Percentiles rank a stretch among this genome's conserved stretches.
Conservation (phyloP, 35 echinoderm and acorn worm genomes). For the Ophiothrix spiculata region DNA sequence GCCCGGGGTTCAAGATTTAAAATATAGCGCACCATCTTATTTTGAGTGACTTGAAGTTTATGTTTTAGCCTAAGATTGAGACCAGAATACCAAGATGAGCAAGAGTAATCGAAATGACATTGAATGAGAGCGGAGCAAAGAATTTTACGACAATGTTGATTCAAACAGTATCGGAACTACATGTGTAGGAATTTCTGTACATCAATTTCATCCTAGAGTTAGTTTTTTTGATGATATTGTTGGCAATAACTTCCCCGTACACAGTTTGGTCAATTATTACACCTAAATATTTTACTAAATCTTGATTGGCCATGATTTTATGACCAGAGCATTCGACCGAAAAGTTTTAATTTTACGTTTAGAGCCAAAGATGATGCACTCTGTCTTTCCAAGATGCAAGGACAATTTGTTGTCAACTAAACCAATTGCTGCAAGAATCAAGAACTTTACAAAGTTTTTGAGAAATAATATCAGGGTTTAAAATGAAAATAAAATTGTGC, state of each 20-base stretch:
- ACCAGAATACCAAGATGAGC: neutral
- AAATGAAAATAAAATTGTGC: neutral
- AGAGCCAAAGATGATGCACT: slow-evolving; percentile 18
- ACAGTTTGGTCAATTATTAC: neutral
- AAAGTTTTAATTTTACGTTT: neutral
- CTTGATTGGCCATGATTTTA: neutral
- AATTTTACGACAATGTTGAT: slow-evolving; percentile 2
- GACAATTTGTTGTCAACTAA: slow-evolving; percentile 34
- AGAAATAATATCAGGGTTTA: neutral
- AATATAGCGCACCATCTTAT: slow-evolving; percentile 3
- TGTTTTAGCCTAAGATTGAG: neutral
- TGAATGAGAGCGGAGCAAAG: neutral
- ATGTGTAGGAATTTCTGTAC: neutral
- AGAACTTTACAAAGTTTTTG: neutral
- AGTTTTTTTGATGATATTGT: neutral
- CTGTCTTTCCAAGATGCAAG: slow-evolving; percentile 21
- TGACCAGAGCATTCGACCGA: neutral
- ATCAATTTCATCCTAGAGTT: neutral
- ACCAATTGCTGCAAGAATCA: slow-evolving; percentile 18
- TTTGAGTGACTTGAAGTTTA: slow-evolving; percentile 10
- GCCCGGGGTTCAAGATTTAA: neutral
- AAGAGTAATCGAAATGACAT: slow-evolving; percentile 3
- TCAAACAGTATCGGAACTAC: neutral
- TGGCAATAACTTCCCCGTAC: neutral
- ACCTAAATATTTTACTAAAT: neutral